These are phyloP conservation scores for Rana temporaria DNA, from an alignment of 2,113 vertebrate species.

Conservation along the genomic window DNA sequence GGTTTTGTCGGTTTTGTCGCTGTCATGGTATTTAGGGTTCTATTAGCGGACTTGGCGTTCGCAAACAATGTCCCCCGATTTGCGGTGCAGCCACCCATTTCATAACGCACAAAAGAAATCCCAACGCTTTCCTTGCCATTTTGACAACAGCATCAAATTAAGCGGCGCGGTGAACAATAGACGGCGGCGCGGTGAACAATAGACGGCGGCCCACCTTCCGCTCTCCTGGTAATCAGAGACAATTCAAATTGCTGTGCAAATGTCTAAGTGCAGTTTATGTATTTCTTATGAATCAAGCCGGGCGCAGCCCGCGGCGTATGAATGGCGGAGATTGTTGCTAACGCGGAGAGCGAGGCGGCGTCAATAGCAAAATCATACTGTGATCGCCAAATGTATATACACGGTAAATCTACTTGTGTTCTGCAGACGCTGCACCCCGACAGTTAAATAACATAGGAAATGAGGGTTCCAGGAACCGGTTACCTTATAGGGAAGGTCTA, in stretches of 20 bases:
- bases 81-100: slow-evolving; percentile 50
- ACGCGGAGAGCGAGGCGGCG: slow-evolving; percentile 27
- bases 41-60: slow-evolving; percentile 61
- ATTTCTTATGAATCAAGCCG: slow-evolving; percentile 61
- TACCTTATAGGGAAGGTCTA: no score
- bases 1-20: slow-evolving; percentile 60
- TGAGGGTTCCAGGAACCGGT: no score
- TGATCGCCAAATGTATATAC: neutral
- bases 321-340: slow-evolving; percentile 53
- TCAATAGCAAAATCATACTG: neutral
- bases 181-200: slow-evolving; percentile 43
- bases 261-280: slow-evolving; percentile 61
- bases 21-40: slow-evolving; percentile 62
- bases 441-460: no score
- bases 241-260: slow-evolving; percentile 62
- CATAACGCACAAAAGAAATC: slow-evolving; percentile 46
- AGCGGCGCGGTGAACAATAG: slow-evolving; percentile 59
- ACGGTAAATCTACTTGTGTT: no score
- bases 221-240: slow-evolving; percentile 62
- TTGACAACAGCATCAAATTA: slow-evolving; percentile 61
- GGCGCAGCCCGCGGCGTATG: slow-evolving; percentile 51
- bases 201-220: slow-evolving; percentile 51
- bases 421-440: no score
- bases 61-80: slow-evolving; percentile 62
- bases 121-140: slow-evolving; percentile 56